These are phyloP conservation scores for Vicugna pacos DNA, from an alignment of 2,113 vertebrate genomes.

Conservation along the genomic window DNA sequence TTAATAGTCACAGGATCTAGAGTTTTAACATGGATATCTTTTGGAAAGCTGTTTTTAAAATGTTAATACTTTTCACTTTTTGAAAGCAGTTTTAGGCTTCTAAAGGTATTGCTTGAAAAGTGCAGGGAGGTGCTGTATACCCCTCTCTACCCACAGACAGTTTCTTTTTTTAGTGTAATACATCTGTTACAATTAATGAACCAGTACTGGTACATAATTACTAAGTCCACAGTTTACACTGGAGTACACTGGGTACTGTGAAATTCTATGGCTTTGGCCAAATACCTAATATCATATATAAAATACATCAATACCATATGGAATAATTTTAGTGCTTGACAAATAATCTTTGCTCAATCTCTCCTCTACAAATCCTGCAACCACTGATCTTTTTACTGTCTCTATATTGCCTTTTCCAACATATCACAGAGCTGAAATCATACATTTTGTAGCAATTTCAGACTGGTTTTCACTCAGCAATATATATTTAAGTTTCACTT, in stretches of 20 bases:
- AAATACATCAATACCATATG: too few relatives aligned
- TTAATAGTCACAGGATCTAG: background rate
- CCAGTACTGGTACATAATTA: background rate
- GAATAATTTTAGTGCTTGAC: background rate
- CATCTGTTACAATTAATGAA: background rate
- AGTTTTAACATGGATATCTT: background rate
- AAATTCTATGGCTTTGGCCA: background rate
- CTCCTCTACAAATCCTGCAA: background rate
- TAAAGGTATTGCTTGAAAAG: background rate
- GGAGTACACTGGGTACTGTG: background rate
- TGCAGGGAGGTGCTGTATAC: background rate
- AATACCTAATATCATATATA: background rate
- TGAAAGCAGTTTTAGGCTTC: background rate
- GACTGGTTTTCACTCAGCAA: background rate
- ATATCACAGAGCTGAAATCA: background rate
- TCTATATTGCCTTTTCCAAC: background rate
- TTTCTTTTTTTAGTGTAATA: background rate
- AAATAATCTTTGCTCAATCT: background rate
- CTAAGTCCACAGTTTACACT: background rate
- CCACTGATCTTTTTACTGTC: background rate
- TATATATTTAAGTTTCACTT: background rate
- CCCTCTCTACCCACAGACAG: background rate
- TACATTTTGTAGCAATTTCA: background rate
- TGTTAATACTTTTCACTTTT: background rate
- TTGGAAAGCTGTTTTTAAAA: background rate